A percentile compares a stretch with the other conserved stretches of the same genome.
These are phyloP conservation scores for Ephialtes manifestator DNA, from an alignment of 2,888 invertebrate species.

Conservation along the genomic window DNA sequence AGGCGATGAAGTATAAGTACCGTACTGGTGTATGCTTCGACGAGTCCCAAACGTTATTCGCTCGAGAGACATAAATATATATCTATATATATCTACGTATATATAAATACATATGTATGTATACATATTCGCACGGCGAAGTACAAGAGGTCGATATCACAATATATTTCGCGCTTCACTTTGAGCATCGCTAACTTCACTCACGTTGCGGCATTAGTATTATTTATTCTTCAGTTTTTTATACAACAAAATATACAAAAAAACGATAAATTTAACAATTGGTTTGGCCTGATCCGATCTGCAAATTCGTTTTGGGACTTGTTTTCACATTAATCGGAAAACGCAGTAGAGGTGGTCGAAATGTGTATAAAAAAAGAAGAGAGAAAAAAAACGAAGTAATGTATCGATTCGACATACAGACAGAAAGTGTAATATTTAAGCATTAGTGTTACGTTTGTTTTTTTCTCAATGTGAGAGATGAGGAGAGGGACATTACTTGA, in stretches of 20 bases:
- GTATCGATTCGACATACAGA: slow-evolving; percentile 45
- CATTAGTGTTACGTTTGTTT: slow-evolving; percentile 58
- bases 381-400: slow-evolving; percentile 36
- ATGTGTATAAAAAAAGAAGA: slow-evolving; percentile 32
- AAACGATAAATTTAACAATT: slow-evolving; percentile 30
- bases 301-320: slow-evolving; percentile 60
- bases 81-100: no score
- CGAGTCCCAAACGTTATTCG: slow-evolving; percentile 69
- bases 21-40: slow-evolving; percentile 70
- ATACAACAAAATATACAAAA: slow-evolving; percentile 31
- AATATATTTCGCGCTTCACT: slow-evolving; percentile 71
- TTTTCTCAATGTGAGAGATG: slow-evolving; percentile 71
- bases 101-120: slow-evolving; percentile 29
- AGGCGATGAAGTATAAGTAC: slow-evolving; percentile 73
- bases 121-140: slow-evolving; percentile 66
- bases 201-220: slow-evolving; percentile 50
- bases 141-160: slow-evolving; percentile 68
- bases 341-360: slow-evolving; percentile 45
- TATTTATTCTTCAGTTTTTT: slow-evolving; percentile 41
- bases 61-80: slow-evolving; percentile 67
- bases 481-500: slow-evolving; percentile 80
- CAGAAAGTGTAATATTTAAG: slow-evolving; percentile 52
- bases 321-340: slow-evolving; percentile 50
- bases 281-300: slow-evolving; percentile 64
- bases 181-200: slow-evolving; percentile 67